Conservation (phyloP, 2,113 vertebrate species). For the Festucalex cinctus region DNA sequence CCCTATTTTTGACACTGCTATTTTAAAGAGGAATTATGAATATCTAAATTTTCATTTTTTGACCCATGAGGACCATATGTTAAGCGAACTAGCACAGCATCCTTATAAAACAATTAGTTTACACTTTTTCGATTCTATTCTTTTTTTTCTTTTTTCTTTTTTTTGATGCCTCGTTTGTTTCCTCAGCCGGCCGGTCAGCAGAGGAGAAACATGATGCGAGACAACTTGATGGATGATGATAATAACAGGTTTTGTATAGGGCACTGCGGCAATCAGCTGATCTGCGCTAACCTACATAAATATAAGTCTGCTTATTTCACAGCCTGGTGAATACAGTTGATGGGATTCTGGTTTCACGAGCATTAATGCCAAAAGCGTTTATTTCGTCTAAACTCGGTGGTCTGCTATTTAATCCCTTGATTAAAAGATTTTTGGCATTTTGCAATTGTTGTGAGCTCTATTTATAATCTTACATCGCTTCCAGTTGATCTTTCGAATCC, state of each 20-base stretch:
- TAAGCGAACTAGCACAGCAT: background rate
- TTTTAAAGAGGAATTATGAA: no score
- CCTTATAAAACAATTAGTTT: constrained; percentile 8
- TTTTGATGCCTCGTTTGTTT: constrained; percentile 10
- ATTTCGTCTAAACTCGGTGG: constrained; percentile 1
- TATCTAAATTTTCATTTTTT: no score
- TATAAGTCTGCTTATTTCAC: constrained; percentile 43
- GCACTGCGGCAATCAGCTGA: constrained; percentile 38
- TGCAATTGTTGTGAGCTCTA: background rate
- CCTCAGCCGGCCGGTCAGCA: constrained; percentile 13
- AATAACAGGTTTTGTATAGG: constrained; percentile 54
- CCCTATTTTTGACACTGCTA: no score
- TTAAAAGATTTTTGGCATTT: constrained; percentile 5
- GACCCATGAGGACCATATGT: background rate
- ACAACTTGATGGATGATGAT: constrained; percentile 57
- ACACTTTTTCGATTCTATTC: background rate
- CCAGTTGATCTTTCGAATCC: background rate
- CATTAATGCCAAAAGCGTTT: constrained; percentile 4
- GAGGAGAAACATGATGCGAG: constrained; percentile 18
- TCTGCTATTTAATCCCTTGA: background rate
- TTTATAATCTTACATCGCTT: constrained; percentile 1
- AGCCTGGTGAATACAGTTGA: background rate
- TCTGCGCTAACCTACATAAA: constrained; percentile 33
- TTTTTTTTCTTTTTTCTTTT: constrained; percentile 4
- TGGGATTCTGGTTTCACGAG: background rate